A percentile compares a stretch with the other conserved stretches of the same genome.
Evolutionary conservation across 2,888 invertebrate species (phyloP).

Genomic region (Coenonympha arcania): DNA sequence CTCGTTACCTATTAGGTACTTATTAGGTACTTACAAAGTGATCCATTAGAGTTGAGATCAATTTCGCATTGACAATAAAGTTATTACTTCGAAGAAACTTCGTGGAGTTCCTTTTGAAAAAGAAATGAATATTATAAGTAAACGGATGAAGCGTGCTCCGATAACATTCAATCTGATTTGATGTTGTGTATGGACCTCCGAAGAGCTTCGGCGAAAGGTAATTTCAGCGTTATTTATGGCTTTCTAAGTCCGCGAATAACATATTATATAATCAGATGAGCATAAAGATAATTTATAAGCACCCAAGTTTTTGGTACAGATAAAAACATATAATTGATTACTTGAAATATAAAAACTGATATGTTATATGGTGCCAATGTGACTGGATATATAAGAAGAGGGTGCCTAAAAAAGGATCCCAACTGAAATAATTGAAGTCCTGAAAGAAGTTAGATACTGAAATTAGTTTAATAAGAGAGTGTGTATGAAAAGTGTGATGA

Average conservation of each 20-base stretch:
- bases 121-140: constrained; percentile 6
- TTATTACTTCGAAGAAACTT: background rate
- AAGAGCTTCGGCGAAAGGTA: constrained; percentile 12
- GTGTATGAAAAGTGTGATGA: too few species aligned
- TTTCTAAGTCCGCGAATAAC: constrained; percentile 16
- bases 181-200: constrained; percentile 10
- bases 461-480: too few species aligned
- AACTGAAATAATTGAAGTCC: too few species aligned
- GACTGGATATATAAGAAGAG: too few species aligned
- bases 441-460: too few species aligned
- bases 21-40: background rate
- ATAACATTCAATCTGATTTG: constrained; percentile 20
- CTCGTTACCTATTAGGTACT: too few species aligned
- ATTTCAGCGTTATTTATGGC: constrained; percentile 18
- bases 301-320: background rate
- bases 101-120: background rate
- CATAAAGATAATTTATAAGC: background rate
- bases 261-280: constrained; percentile 23
- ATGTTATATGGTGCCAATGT: too few species aligned
- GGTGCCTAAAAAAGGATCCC: too few species aligned
- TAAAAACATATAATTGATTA: too few species aligned
- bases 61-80: too few species aligned
- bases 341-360: too few species aligned
- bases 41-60: background rate
- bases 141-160: constrained; percentile 12